Evolutionary conservation across 2,113 vertebrate genomes (phyloP).

Genomic region (Pachypanchax playfairii): DNA sequence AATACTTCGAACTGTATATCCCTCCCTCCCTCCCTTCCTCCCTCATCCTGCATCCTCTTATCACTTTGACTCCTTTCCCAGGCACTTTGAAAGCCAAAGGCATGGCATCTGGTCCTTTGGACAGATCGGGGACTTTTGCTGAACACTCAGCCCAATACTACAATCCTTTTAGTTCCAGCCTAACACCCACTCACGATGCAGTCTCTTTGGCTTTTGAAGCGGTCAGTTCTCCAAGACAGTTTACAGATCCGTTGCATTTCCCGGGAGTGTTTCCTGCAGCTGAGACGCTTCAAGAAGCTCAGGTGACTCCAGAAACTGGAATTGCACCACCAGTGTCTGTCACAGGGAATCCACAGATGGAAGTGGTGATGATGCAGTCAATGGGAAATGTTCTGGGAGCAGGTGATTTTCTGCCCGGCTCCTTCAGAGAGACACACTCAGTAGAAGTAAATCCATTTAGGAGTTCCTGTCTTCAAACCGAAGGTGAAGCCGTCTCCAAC

Average conservation of each 20-base stretch:
- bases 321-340: constrained; percentile 31
- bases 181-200: constrained; percentile 8
- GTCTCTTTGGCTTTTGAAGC: constrained; percentile 56
- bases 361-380: constrained; percentile 29
- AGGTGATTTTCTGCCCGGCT: constrained; percentile 14
- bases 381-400: constrained; percentile 3
- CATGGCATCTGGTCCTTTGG: not conserved
- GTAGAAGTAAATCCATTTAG: not conserved
- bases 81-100: constrained; percentile 40
- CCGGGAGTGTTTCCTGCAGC: constrained; percentile 22
- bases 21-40: not conserved
- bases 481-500: constrained; percentile 6
- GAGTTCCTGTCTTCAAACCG: not conserved
- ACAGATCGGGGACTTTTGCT: constrained; percentile 28
- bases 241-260: constrained; percentile 22
- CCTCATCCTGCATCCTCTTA: constrained; percentile 14
- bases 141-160: constrained; percentile 9
- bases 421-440: constrained; percentile 17
- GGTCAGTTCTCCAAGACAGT: constrained; percentile 47
- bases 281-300: constrained; percentile 37
- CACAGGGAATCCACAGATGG: constrained; percentile 27
- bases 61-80: constrained; percentile 61
- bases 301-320: constrained; percentile 29
- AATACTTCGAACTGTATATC: constrained; percentile 49
- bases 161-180: constrained; percentile 26